A percentile compares a stretch with the other conserved stretches of the same genome.
These are phyloP conservation scores for Ceratoteleas bidentatus DNA, from an alignment of 1,140 invertebrate genomes.

Conservation along the genomic window DNA sequence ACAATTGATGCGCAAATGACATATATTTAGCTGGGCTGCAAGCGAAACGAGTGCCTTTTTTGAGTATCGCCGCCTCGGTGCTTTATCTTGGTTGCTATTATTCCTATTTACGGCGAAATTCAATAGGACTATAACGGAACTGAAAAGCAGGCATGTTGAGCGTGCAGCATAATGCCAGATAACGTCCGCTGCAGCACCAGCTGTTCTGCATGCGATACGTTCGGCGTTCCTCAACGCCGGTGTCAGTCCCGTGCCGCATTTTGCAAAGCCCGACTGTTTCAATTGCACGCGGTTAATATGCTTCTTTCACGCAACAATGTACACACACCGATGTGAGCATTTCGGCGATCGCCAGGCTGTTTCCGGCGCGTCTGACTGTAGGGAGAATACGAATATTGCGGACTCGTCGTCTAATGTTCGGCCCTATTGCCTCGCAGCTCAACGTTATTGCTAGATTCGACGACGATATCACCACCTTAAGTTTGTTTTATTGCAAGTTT, in stretches of 20 bases:
- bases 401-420: slow-evolving; percentile 12
- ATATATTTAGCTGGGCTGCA: slow-evolving; percentile 32
- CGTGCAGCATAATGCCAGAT: slow-evolving; percentile 52
- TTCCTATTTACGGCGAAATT: slow-evolving; percentile 57
- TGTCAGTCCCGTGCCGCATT: slow-evolving; percentile 37
- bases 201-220: slow-evolving; percentile 44
- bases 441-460: slow-evolving; percentile 13
- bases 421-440: background rate
- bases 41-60: slow-evolving; percentile 3
- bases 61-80: slow-evolving; percentile 11
- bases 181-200: slow-evolving; percentile 51
- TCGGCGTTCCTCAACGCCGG: slow-evolving; percentile 26
- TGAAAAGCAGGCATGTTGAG: slow-evolving; percentile 42
- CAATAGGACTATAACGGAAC: slow-evolving; percentile 56
- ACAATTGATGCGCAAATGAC: slow-evolving; percentile 34
- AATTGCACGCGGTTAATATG: slow-evolving; percentile 46
- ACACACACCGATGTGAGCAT: slow-evolving; percentile 26
- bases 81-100: slow-evolving; percentile 49
- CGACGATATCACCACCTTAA: too few relatives aligned
- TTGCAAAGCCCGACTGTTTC: slow-evolving; percentile 37
- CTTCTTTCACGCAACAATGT: slow-evolving; percentile 49
- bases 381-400: slow-evolving; percentile 32
- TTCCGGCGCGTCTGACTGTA: slow-evolving; percentile 29
- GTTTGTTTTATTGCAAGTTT: too few relatives aligned
- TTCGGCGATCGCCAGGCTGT: slow-evolving; percentile 34